Evolutionary conservation across 2,888 invertebrate genomes (phyloP), one percentile per base, ranked within the genome.

Genomic region (Nomada fabriciana): DNA sequence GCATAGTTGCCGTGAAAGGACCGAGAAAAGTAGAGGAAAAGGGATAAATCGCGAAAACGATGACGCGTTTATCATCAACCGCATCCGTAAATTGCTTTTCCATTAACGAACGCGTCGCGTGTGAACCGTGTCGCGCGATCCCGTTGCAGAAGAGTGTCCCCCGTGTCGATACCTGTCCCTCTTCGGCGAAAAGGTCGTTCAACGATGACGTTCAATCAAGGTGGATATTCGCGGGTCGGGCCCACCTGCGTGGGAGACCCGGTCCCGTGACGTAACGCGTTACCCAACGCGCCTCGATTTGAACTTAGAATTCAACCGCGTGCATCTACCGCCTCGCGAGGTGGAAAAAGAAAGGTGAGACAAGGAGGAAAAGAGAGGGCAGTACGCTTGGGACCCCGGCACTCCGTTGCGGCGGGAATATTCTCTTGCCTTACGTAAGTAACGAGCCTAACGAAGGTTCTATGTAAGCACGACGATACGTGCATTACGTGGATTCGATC

Each of bases 201-300:
- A 43, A 64, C 61, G 61, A 23, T 47, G 76, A 76, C 69, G 69
- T 64, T 76, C 64, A 57, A 71, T 71, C 71, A 71, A 78, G 47
- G 65, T 53, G 59, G 65, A 77, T 53, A 71, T 77, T 61, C 50
- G 47, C 36, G 18, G 29, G 42, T 61, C 47, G 25, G 47, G 13
- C 13, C 42, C n/a, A 10, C 52, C 7, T 11, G 52, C 53, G 59
- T 78, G 77, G 69, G 23, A 20, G 43, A 20, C 20, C 25, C 71
- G 53, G 67, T 64, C 59, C 81, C 76, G 76, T 82, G 80, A 82
- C 80, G 73, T 82, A 78, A 77, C 47, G 65, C 25, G 75, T 71
- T 70, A 61, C 69, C 20, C 55, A 68, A 79, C 50, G 55, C 59
- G 43, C 52, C 36, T 15, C 59, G 63, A 76, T 76, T n/a, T 2